A percentile compares a stretch with the other conserved stretches of the same genome.
These are phyloP conservation scores for Antechinus stuartii DNA, from an alignment of 2,113 vertebrate genomes.

Conservation along the genomic window DNA sequence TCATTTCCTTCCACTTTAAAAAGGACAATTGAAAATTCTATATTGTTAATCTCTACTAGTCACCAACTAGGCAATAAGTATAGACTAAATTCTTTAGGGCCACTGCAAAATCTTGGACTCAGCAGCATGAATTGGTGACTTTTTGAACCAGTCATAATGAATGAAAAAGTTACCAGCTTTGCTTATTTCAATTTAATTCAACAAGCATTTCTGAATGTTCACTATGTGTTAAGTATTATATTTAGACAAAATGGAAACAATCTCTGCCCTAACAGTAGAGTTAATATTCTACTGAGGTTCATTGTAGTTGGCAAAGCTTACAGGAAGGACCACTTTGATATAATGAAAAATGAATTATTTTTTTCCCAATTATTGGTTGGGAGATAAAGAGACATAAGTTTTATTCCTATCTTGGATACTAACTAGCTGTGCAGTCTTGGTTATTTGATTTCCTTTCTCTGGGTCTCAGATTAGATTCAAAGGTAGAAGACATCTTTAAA, in stretches of 20 bases:
- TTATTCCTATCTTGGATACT: not conserved
- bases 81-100: not conserved
- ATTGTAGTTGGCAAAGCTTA: not conserved
- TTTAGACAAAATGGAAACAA: not conserved
- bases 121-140: too few relatives aligned
- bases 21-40: not conserved
- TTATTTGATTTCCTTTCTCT: not conserved
- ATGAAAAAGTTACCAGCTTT: too few relatives aligned
- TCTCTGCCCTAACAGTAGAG: not conserved
- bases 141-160: too few relatives aligned
- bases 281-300: not conserved
- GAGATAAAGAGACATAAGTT: not conserved
- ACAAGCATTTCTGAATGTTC: not conserved
- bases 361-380: not conserved
- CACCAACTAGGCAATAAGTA: not conserved
- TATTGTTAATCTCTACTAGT: not conserved
- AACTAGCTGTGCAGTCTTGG: not conserved
- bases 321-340: not conserved
- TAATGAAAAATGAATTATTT: not conserved
- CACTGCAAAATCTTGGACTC: too few relatives aligned
- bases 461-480: not conserved
- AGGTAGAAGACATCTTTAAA: not conserved
- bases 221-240: not conserved
- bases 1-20: not conserved
- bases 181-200: not conserved